Conservation (phyloP, 2,797 vertebrate genomes). For the Amblyopsis hoosieri region DNA sequence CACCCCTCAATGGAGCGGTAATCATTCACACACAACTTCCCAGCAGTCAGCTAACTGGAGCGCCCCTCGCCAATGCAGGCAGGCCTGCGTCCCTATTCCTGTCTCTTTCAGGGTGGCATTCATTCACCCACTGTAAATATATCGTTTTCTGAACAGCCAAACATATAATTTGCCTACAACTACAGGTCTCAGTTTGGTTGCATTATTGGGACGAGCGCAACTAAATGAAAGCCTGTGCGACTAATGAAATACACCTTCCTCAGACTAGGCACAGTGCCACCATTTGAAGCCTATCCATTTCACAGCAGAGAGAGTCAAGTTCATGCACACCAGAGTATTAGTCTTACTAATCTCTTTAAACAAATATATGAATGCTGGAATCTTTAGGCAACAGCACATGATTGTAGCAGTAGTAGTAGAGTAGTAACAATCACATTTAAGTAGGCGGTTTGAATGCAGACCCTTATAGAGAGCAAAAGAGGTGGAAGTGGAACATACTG, state of each 20-base stretch:
- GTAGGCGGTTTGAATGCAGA: too few species aligned
- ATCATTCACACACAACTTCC: slow-evolving; percentile 81
- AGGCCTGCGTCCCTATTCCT: slow-evolving; percentile 40
- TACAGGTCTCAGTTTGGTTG: slow-evolving; percentile 40
- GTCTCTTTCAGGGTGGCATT: slow-evolving; percentile 57
- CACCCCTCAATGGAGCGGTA: slow-evolving; percentile 75
- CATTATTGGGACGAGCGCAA: slow-evolving; percentile 16
- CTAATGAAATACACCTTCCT: slow-evolving; percentile 56
- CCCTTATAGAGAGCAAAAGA: too few species aligned
- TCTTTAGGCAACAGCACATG: too few species aligned
- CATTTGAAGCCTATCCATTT: slow-evolving; percentile 38
- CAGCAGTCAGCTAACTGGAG: slow-evolving; percentile 83
- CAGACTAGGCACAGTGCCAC: slow-evolving; percentile 31
- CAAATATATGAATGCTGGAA: too few species aligned
- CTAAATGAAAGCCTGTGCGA: slow-evolving; percentile 25
- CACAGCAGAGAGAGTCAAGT: slow-evolving; percentile 8
- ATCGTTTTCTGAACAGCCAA: slow-evolving; percentile 23
- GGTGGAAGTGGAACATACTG: too few species aligned
- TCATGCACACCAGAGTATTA: neutral
- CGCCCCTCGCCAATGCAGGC: slow-evolving; percentile 60
- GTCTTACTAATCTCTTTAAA: too few species aligned
- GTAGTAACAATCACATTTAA: too few species aligned
- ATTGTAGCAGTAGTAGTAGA: too few species aligned
- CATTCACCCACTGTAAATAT: slow-evolving; percentile 46
- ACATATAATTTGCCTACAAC: slow-evolving; percentile 22